Base-by-base conservation (phyloP, 2,113 vertebrate species). In the Notothenia rossii region DNA sequence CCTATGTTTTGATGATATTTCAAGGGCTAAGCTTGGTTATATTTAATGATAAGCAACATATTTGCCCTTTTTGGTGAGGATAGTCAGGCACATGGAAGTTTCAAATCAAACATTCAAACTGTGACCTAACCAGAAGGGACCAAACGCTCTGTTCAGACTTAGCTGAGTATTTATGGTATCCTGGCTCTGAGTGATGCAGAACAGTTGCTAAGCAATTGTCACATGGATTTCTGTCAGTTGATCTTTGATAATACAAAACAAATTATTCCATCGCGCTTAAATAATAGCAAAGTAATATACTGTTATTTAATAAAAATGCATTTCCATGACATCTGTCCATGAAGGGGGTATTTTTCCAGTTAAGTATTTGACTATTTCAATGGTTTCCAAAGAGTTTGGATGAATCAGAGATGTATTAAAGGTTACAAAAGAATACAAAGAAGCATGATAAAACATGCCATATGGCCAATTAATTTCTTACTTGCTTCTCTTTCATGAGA, bases 1-100 rank as follows among this genome's bases (percentile, higher is more conserved):
- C 58, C 12, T 11, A 10, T 45, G 61, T 55, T 58, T 46, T 73
- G 54, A 56, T 14, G 14, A 58, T 54, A 20, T 54, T 33, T 73
- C 55, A 22, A 56, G 53, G 72, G 45, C 7, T 0, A 17, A 5
- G 0, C 53, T 58, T 58, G n/a, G 77, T 77, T 64, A 50, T 33
- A 3, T 62, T 71, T 67, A 80, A 20, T 77, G 69, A 66, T 51
- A 79, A 58, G 50, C 51, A 72, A 15, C 58, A 66, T 11, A 25
- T 65, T 22, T 25, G 22, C 22, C 4, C 33, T 48, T 66, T 84
- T 40, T 12, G 7, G 51, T 15, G 65, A 55, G 40, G 14, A n/a
- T 14, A 46, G n/a, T 62, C 45, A 49, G 1, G 13, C 29, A 54
- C 10, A n/a, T 43, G 7, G 66, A 61, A 60, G 36, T 71, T 61